Conservation (phyloP, 2,888 invertebrate species). For the Mylabris sibirica region DNA sequence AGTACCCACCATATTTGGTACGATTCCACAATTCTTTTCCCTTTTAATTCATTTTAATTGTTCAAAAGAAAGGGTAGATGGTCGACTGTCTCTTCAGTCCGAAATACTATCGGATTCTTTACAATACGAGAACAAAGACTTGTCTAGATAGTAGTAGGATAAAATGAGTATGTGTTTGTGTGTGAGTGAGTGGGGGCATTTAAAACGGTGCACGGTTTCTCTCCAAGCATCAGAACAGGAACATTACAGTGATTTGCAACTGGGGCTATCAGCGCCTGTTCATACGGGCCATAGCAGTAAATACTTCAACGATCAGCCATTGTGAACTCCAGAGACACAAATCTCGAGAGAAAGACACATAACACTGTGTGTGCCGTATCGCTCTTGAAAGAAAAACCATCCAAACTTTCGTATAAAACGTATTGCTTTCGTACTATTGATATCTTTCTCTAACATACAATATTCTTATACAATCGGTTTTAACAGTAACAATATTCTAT, state of each 20-base stretch:
- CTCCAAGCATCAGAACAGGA: slow-evolving; percentile 43
- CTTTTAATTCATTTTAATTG: slow-evolving; percentile 4
- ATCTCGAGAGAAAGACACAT: slow-evolving; percentile 57
- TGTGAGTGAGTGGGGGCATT: slow-evolving; percentile 34
- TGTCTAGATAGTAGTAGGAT: slow-evolving; percentile 12
- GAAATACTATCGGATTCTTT: slow-evolving; percentile 8
- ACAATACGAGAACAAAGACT: slow-evolving; percentile 13
- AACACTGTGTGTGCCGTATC: slow-evolving; percentile 44
- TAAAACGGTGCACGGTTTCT: slow-evolving; percentile 33
- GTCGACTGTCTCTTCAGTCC: neutral
- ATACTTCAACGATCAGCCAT: slow-evolving; percentile 61
- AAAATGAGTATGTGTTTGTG: neutral
- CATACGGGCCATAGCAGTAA: slow-evolving; percentile 57
- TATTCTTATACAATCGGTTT: neutral
- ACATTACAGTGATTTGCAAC: slow-evolving; percentile 58
- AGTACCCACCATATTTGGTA: slow-evolving; percentile 1
- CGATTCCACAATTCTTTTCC: neutral
- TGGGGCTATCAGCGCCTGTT: slow-evolving; percentile 52
- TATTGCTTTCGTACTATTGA: slow-evolving; percentile 14
- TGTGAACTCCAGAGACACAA: slow-evolving; percentile 60
- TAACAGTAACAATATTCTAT: slow-evolving; percentile 25
- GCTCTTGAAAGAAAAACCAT: slow-evolving; percentile 39
- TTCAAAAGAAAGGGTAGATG: slow-evolving; percentile 1
- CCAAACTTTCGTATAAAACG: slow-evolving; percentile 22
- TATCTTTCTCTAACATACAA: slow-evolving; percentile 31